Percentiles rank a stretch among this genome's conserved stretches.
Conservation (phyloP, 1,140 invertebrate species). For the Drosophila albomicans region DNA sequence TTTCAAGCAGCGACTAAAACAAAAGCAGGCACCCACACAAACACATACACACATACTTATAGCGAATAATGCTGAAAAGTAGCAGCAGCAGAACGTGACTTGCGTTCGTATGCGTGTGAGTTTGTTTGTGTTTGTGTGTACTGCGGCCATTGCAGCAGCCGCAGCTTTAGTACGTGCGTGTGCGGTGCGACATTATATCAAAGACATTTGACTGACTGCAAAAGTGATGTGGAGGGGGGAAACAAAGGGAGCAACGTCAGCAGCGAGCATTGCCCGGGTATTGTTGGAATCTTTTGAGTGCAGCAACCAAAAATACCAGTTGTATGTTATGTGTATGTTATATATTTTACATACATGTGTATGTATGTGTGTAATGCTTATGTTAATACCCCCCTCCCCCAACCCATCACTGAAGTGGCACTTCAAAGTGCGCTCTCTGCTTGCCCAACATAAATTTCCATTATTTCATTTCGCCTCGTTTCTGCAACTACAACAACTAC, state of each 20-base stretch:
- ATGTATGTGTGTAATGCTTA: conserved; percentile 9
- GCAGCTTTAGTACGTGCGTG: conserved; percentile 29
- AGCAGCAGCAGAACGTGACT: conserved; percentile 54
- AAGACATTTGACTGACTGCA: conserved; percentile 52
- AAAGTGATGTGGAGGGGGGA: not conserved
- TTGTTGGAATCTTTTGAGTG: conserved; percentile 23
- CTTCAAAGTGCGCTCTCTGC: conserved; percentile 54
- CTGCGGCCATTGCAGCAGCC: conserved; percentile 39
- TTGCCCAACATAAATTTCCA: conserved; percentile 70
- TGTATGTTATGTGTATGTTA: conserved; percentile 22
- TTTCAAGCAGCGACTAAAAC: conserved; percentile 68
- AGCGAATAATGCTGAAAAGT: conserved; percentile 23
- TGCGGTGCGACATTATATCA: conserved; percentile 42
- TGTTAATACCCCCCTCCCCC: conserved; percentile 15
- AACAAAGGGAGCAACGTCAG: conserved; percentile 11
- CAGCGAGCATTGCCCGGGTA: conserved; percentile 14
- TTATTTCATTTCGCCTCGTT: conserved; percentile 73
- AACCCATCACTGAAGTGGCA: conserved; percentile 42
- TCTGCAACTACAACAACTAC: conserved; percentile 45
- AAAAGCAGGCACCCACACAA: conserved; percentile 54
- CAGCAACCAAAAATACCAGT: conserved; percentile 33
- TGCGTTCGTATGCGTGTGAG: conserved; percentile 31
- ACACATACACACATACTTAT: conserved; percentile 20
- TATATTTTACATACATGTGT: conserved; percentile 1
- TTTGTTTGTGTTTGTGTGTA: conserved; percentile 23